Base-by-base conservation (phyloP, 2,888 invertebrate genomes). In the Mantis religiosa region DNA sequence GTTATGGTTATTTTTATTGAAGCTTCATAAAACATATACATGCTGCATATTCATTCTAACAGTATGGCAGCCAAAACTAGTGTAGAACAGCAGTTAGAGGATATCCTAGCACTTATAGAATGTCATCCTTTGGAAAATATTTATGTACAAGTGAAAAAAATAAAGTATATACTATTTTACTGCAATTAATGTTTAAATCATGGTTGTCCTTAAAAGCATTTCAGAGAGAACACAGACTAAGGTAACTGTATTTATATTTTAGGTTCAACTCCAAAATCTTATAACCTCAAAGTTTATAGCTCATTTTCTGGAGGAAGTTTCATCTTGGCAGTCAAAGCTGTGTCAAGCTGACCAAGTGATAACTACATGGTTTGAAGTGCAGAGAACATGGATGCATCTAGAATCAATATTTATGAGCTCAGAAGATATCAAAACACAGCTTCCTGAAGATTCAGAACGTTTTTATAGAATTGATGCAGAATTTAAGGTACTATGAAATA, bases 321-420 rank as follows among this genome's bases (percentile, higher is more conserved):
- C 98, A 0, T 94, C 95, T 86, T 99, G 99, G 99, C 99, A 99
- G 93, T 97, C 96, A 92, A 98, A 98, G 92, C 94, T 99, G 28
- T 97, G 97, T 90, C 95, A 97, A 91, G 98, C 99, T 81, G 99
- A 99, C 94, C 98, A 98, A 94, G 98, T 97, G 14, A 97, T 98
- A 88, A 97, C 97, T 0, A 95, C 97, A 9, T 98, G 98, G 98
- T 98, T 98, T 94, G 99, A 99, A 94, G 98, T 99, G 41, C 99
- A 99, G 94, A 95, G 99, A 89, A 98, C 98, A 34, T 99, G 99
- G 99, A 97, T 97, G 92, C 98, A 99, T 93, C 95, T 99, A 90
- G 99, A 99, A 94, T 98, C 98, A 91, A 99, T 99, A 92, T 99
- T 99, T 93, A 98, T 99, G 96, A 98, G 98, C 91, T 98, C 99